Evolutionary conservation across 2,888 invertebrate species (phyloP), one percentile per base, ranked within the genome.

Genomic region (Peribatodes rhomboidaria): DNA sequence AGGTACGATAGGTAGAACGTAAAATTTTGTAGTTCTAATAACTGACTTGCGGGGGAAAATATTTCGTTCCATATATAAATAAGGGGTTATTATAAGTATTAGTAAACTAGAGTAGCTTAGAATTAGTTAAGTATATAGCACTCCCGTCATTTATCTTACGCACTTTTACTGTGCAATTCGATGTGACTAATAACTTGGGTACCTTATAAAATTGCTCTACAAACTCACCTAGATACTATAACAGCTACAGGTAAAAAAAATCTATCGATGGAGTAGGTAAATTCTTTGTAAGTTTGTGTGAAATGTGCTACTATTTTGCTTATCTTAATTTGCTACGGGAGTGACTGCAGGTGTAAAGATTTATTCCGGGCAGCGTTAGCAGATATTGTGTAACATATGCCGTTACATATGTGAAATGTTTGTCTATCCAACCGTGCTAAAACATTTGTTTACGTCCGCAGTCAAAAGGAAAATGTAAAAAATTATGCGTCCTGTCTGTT

Each of bases 401-500:
- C 20, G 13, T 41, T 14, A 14, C 6, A 11, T 44, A 56, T 22
- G 4, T 39, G 46, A 57, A 57, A 39, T 46, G 11, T 39, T 31
- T 16, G 35, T 8, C 41, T 33, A 33, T 52, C 37, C 46, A 58
- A 49, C 37, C 33, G 27, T 60, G 37, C 59, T 42, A 56, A 49
- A 33, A 33, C 16, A 41, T 61, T 60, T 50, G 42, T 54, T 56
- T 52, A 44, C 31, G 56, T 41, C 44, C 46, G 41, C 46, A 46
- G 60, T 47, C 52, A 22, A 56, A 52, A 60, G 60, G 60, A 56
- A 61, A 56, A 61, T 56, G 39, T 56, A 60, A 57, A 57, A 62
- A 58, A 50, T 41, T 50, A 50, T 44, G 59, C 42, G 65, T 68
- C 67, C 65, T 67, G 68, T 58, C 52, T 39, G 57, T 61, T 60